Evolutionary conservation across 2,797 vertebrate genomes (phyloP).

Genomic region (Cossypha heuglini): DNA sequence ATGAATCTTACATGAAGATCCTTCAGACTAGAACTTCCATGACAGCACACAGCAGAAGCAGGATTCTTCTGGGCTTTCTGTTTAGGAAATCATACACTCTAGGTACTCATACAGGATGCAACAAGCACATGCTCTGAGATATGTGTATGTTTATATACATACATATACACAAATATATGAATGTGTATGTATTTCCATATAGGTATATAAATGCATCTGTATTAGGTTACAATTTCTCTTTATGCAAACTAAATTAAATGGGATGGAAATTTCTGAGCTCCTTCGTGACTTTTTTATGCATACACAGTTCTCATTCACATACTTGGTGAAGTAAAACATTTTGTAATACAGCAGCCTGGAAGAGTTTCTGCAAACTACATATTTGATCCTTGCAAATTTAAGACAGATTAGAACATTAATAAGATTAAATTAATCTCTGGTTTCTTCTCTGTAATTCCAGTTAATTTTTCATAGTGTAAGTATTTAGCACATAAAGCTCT

Average conservation of each 20-base stretch:
- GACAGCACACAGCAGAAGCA: not conserved
- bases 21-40: not conserved
- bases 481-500: not conserved
- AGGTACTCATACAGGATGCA: not conserved
- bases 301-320: not conserved
- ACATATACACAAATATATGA: not conserved
- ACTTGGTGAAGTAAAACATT: not conserved
- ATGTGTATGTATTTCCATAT: not conserved
- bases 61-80: not conserved
- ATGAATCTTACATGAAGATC: not conserved
- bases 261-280: not conserved
- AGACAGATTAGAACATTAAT: not conserved
- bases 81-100: not conserved
- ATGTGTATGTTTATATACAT: fast-evolving
- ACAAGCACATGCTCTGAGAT: not conserved
- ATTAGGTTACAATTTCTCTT: not conserved
- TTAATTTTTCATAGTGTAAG: not conserved
- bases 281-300: not conserved
- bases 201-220: not conserved
- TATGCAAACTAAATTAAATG: not conserved
- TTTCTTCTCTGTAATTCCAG: not conserved
- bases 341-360: not conserved
- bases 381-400: not conserved
- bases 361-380: not conserved
- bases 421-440: not conserved